Evolutionary conservation across 2,113 vertebrate genomes (phyloP).

Genomic region (Syrrhaptes paradoxus): DNA sequence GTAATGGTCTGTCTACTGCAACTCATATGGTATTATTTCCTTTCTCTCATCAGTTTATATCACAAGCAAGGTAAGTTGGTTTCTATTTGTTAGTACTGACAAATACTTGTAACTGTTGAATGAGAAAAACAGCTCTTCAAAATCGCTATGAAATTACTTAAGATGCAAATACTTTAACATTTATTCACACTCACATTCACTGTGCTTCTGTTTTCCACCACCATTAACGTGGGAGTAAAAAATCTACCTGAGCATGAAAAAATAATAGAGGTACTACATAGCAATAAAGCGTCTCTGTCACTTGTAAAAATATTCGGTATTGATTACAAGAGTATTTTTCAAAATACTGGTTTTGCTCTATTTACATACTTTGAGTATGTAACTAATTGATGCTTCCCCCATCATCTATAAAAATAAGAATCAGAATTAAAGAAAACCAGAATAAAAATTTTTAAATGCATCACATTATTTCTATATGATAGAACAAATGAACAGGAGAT

Average conservation of each 20-base stretch:
- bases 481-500: neutral
- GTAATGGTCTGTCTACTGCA: neutral
- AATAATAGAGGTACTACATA: neutral
- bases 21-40: neutral
- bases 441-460: neutral
- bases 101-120: neutral
- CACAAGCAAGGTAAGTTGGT: neutral
- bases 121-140: neutral
- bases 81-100: neutral
- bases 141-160: neutral
- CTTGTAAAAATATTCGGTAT: neutral
- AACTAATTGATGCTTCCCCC: neutral
- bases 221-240: neutral
- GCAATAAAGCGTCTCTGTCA: neutral
- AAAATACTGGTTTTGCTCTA: neutral
- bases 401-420: neutral
- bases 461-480: neutral
- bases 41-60: neutral
- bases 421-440: neutral
- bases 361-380: neutral
- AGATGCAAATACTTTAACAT: neutral
- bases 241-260: neutral
- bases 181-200: neutral
- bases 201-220: neutral
- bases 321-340: neutral